Conservation (phyloP, 2,797 vertebrate species). For the Lindbergichthys nudifrons region DNA sequence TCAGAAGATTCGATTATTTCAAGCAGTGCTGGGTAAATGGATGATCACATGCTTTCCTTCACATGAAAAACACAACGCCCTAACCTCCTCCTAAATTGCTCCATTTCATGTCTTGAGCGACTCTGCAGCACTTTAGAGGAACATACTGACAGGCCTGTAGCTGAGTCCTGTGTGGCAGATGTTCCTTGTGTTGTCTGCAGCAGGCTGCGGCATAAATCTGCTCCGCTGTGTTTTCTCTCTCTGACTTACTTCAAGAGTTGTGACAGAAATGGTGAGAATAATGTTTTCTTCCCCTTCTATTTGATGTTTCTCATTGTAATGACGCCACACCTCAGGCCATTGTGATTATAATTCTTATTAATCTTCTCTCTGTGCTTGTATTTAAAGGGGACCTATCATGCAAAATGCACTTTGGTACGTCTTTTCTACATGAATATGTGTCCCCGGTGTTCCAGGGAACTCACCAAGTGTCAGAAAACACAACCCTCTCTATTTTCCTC, state of each 20-base stretch:
- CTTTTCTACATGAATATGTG: too few species aligned
- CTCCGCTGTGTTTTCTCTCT: constrained; percentile 35
- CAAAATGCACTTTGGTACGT: too few species aligned
- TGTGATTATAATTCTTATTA: too few species aligned
- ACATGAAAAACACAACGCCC: constrained; percentile 1
- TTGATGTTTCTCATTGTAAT: too few species aligned
- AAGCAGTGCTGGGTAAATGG: neutral
- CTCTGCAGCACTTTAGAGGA: constrained; percentile 53
- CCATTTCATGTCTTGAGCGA: constrained; percentile 4
- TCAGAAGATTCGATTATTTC: constrained; percentile 16
- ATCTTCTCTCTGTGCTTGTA: too few species aligned
- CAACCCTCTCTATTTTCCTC: too few species aligned
- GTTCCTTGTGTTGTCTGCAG: constrained; percentile 70
- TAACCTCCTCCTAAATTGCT: constrained; percentile 10
- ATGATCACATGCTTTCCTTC: constrained; percentile 19
- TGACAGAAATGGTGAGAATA: constrained; percentile 36
- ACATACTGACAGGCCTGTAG: constrained; percentile 37
- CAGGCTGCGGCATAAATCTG: constrained; percentile 70
- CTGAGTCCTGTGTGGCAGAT: constrained; percentile 71
- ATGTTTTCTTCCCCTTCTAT: too few species aligned
- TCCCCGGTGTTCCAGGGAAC: too few species aligned
- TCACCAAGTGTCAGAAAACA: too few species aligned
- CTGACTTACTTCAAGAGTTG: constrained; percentile 52
- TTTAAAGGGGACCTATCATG: too few species aligned
- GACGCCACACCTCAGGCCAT: too few species aligned